Base-by-base conservation (phyloP, 1,140 invertebrate species). In the Drosophila leontia region DNA sequence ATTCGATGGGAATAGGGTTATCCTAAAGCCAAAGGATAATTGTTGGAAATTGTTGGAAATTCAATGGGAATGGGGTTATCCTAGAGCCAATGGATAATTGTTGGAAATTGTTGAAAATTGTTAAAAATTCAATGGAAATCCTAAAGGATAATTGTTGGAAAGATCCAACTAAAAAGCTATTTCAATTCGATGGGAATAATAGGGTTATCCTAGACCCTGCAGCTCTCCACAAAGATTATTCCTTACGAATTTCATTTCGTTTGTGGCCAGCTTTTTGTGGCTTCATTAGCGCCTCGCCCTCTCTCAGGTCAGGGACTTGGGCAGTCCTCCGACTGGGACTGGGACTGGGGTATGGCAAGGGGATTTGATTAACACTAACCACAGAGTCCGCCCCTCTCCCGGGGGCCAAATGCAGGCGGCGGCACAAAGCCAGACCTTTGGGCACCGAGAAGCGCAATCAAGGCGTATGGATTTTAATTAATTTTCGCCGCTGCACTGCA, bases 391-490 rank as follows among this genome's bases (percentile, higher is more conserved):
- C 8, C 8, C 57, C 23, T 2, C 23, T 23, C 23, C 23, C 42
- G 32, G 19, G 48, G 47, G 53, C 44, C 70, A 26, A 64, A 50
- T 47, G 60, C 51, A 60, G 41, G 23, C 37, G 41, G 35, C 61
- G 39, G 65, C 67, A 50, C 65, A 74, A 74, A 74, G 70, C 70
- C 76, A 63, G 58, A 50, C 50, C 70, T 53, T 57, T 58, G 63
- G 41, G 39, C 47, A 7, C 1, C 58, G 35, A 71, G 62, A 53
- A 47, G 44, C 42, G 75, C 80, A 80, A 88, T 88, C 83, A 86
- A 77, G 80, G 67, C 80, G 78, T 76, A 87, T 88, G 80, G 80
- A 88, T 83, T 88, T 87, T 87, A 87, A 87, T 87, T 87, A 87
- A 87, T 87, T 87, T 80, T 80, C 72, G 59, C 64, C n/a, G 53